Evolutionary conservation across 2,113 vertebrate genomes (phyloP), one percentile per base, ranked within the genome.

Genomic region (Anarrhichthys ocellatus): DNA sequence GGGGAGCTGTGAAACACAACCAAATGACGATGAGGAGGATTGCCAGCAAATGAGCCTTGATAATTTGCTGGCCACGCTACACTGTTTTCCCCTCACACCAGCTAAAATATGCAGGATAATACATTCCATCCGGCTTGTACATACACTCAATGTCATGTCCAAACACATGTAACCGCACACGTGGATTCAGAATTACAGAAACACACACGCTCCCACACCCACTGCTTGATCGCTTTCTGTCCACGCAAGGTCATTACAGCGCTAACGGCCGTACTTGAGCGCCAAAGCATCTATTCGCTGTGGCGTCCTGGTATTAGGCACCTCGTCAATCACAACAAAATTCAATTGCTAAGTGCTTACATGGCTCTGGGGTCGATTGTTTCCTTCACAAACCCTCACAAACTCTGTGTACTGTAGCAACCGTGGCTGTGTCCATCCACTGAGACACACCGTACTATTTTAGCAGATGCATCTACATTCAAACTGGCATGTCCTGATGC

Each of bases 1-100:
- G 73, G 84, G 84, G 90, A 88, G 77, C 73, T 18, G 74, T 89
- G 74, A 87, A 87, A 88, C 83, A 77, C 56, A 82, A 82, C 75
- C 59, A 71, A 87, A 82, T 65, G 71, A 85, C 83, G 87, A 90
- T n/a, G 86, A 86, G 59, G 75, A 75, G 68, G 52, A 86, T 11
- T 73, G 76, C 34, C 29, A 90, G 79, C 50, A 82, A 87, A 89
- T 84, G 79, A 88, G 85, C 14, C 67, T 62, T 68, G 69, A 76
- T 87, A 7, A 81, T 89, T 80, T 83, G 29, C 29, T 29, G 29
- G 74, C 24, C 42, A 9, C 74, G 50, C 11, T 48, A 66, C 59
- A 14, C 22, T 1, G 66, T 71, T 17, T 48, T 22, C 65, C 77
- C 62, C 40, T 76, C 34, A 22, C n/a, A 24, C 50, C n/a, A 59